A percentile compares a stretch with the other conserved stretches of the same genome.
Evolutionary conservation across 2,888 invertebrate genomes (phyloP).

Genomic region (Plagodis pulveraria): DNA sequence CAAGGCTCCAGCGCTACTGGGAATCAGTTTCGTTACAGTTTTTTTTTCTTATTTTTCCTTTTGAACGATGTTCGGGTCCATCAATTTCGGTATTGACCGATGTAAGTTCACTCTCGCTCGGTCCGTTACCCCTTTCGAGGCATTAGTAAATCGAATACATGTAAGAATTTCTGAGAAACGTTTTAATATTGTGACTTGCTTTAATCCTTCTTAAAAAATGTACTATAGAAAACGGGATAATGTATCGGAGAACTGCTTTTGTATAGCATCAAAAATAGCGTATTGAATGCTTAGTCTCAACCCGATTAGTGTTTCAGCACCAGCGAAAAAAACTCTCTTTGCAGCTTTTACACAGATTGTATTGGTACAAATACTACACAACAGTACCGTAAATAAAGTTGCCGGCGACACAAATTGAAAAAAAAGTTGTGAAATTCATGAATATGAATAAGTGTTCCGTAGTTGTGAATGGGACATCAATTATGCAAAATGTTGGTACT

Average conservation of each 20-base stretch:
- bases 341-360: constrained; percentile 75
- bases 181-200: constrained; percentile 28
- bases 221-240: constrained; percentile 39
- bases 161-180: constrained; percentile 33
- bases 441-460: constrained; percentile 80
- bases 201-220: constrained; percentile 37
- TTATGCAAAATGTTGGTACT: constrained; percentile 77
- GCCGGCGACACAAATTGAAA: constrained; percentile 77
- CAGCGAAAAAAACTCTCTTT: constrained; percentile 48
- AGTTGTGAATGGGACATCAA: constrained; percentile 79
- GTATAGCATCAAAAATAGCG: constrained; percentile 63
- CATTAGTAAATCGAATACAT: constrained; percentile 45
- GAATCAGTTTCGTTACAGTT: constrained; percentile 82
- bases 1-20: constrained; percentile 75
- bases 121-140: constrained; percentile 44
- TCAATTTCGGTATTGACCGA: constrained; percentile 63
- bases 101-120: constrained; percentile 47
- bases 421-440: constrained; percentile 79
- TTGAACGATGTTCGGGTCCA: constrained; percentile 71
- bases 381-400: constrained; percentile 76
- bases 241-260: constrained; percentile 6
- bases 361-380: constrained; percentile 71
- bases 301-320: constrained; percentile 49
- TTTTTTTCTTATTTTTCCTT: constrained; percentile 73
- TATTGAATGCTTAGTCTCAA: constrained; percentile 64